Conservation (phyloP, 1,140 invertebrate species). For the Cyclina sinensis region DNA sequence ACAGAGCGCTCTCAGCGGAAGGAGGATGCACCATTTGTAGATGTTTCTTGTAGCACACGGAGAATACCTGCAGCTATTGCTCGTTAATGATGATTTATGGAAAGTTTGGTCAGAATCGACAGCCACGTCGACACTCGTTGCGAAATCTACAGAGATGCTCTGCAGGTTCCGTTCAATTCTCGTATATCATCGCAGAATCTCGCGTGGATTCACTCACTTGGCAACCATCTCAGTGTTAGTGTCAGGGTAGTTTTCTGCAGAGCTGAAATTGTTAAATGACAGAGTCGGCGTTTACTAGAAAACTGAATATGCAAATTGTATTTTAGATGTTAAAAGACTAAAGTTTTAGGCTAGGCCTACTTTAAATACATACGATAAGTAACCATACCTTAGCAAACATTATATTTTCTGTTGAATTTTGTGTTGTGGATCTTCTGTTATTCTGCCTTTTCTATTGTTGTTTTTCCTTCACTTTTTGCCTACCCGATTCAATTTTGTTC, state of each 20-base stretch:
- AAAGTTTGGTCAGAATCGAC: conserved; percentile 8
- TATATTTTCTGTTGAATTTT: too few relatives aligned
- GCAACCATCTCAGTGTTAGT: not conserved
- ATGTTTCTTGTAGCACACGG: not conserved
- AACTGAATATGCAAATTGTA: too few relatives aligned
- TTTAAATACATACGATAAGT: too few relatives aligned
- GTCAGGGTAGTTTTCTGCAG: not conserved
- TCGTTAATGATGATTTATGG: conserved; percentile 26
- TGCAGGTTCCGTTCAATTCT: not conserved
- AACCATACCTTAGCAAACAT: too few relatives aligned
- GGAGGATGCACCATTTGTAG: not conserved
- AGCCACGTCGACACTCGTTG: conserved; percentile 22
- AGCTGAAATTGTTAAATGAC: not conserved
- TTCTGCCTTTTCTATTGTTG: too few relatives aligned
- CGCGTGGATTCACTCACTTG: conserved; percentile 34
- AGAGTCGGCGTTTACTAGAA: too few relatives aligned
- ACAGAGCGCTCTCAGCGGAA: not conserved
- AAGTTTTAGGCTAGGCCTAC: too few relatives aligned
- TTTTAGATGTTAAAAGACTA: too few relatives aligned
- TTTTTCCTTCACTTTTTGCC: too few relatives aligned
- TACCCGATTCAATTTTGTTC: too few relatives aligned
- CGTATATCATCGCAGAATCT: not conserved
- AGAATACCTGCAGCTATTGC: not conserved
- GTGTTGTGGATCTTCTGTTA: too few relatives aligned
- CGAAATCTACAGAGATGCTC: conserved; percentile 24